Evolutionary conservation across 2,797 vertebrate species (phyloP).

Genomic region (Cetoscarus ocellatus): DNA sequence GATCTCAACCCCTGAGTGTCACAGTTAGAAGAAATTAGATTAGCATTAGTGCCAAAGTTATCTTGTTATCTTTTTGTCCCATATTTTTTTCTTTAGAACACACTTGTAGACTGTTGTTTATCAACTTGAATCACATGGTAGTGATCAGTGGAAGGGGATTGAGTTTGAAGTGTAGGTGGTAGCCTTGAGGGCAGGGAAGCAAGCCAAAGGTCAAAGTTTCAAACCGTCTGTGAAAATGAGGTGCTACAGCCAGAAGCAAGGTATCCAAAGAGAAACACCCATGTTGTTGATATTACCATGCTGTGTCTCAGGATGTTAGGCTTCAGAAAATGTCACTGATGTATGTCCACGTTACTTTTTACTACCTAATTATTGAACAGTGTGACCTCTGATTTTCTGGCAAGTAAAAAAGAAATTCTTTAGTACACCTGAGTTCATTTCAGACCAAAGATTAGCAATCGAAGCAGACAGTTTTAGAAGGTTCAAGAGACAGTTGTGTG

Average conservation of each 20-base stretch:
- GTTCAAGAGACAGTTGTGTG: no score
- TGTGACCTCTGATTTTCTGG: background rate
- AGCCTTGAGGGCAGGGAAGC: conserved; percentile 24
- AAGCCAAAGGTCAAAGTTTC: conserved; percentile 32
- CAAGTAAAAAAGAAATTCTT: no score
- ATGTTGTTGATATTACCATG: conserved; percentile 18
- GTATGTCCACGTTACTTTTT: background rate
- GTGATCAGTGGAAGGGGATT: conserved; percentile 29
- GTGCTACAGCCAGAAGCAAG: conserved; percentile 10
- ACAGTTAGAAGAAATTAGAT: conserved; percentile 1
- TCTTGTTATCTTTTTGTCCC: background rate
- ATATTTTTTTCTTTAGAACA: background rate
- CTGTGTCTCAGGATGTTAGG: conserved; percentile 4
- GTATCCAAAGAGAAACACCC: background rate
- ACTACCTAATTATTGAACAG: background rate
- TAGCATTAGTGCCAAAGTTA: conserved; percentile 8
- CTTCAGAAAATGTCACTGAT: conserved; percentile 8
- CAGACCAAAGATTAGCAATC: no score
- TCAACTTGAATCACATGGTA: conserved; percentile 43
- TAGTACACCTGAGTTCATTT: no score
- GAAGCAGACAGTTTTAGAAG: no score
- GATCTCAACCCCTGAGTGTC: conserved; percentile 28
- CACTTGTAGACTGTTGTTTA: conserved; percentile 16
- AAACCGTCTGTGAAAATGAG: conserved; percentile 25
- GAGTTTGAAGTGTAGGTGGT: conserved; percentile 27